Base-by-base conservation (phyloP, 2,113 vertebrate genomes). In the Pomatorhinus ruficollis region DNA sequence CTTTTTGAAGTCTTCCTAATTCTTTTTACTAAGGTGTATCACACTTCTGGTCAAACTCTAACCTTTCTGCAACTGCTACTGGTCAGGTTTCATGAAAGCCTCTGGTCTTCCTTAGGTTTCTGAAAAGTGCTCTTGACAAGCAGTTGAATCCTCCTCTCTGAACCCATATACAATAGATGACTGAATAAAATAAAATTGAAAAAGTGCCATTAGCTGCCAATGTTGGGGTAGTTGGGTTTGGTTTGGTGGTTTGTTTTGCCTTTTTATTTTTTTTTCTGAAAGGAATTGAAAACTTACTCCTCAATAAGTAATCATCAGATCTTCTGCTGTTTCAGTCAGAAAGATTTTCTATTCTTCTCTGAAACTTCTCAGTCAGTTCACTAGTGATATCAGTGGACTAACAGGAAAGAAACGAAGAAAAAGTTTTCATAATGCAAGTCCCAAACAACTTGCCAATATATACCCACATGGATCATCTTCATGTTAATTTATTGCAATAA, bases 361-460 rank as follows among this genome's bases (percentile, higher is more conserved):
- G 10, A 74, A 56, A 31, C 4, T 49, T 65, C 2, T 5, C 8
- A 70, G 10, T 31, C 42, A 64, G 23, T 30, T 66, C 50, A 53
- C 28, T 27, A 30, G 23, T 30, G 5, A 54, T 56, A 9, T 40
- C 39, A 91, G 8, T 18, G 56, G 8, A 24, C 25, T 75, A 74
- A 61, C 4, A 81, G 19, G 52, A 75, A 84, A 78, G 9, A 63
- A 40, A 37, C 14, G 7, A 40, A 88, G 25, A 68, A 64, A 75
- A 85, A 11, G 1, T 2, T 40, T 54, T 7, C 13, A 24, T 28
- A 78, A 57, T 2, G 0, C 22, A 59, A n/a, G 30, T 25, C 15
- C 28, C 45, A 21, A 84, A 66, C 33, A 63, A 28, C 18, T 82
- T 70, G 11, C 2, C 10, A 69, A 16, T n/a, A 27, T 42, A 40